Conservation (phyloP, 2,888 invertebrate genomes). For the Drosophila vallismaia region DNA sequence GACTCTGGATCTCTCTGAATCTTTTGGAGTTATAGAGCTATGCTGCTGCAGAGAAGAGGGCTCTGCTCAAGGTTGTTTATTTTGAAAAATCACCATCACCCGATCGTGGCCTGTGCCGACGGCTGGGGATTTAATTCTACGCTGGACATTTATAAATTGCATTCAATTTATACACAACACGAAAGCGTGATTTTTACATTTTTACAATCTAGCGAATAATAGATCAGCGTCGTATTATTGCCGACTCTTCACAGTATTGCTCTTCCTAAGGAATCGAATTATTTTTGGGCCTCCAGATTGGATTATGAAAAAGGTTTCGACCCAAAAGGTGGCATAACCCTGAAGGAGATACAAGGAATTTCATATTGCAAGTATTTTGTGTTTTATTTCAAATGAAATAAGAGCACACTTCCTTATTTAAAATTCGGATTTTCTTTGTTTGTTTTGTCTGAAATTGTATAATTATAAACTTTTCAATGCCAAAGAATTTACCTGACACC, state of each 20-base stretch:
- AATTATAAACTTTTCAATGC: not conserved
- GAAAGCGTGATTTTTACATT: constrained; percentile 81
- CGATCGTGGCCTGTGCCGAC: constrained; percentile 65
- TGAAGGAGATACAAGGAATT: not conserved
- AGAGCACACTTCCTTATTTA: not conserved
- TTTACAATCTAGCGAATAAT: constrained; percentile 79
- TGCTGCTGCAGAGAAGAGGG: constrained; percentile 22
- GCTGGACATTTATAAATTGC: constrained; percentile 83
- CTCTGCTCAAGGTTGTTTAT: constrained; percentile 77
- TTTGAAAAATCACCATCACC: constrained; percentile 77
- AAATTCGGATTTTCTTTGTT: not conserved
- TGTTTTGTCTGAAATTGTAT: not conserved
- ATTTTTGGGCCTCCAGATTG: constrained; percentile 18
- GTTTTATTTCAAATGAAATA: not conserved
- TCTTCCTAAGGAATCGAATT: constrained; percentile 12
- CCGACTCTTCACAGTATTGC: constrained; percentile 40
- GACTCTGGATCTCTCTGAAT: constrained; percentile 36
- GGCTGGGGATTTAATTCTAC: constrained; percentile 78
- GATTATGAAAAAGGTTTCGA: not conserved
- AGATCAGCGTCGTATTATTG: constrained; percentile 72
- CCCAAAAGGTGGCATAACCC: not conserved
- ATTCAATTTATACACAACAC: constrained; percentile 83
- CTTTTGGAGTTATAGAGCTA: constrained; percentile 17
- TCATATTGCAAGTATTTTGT: not conserved
- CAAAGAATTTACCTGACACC: not conserved